Base-by-base conservation (phyloP, 1,140 invertebrate genomes). In the Brachionus rotundiformis region DNA sequence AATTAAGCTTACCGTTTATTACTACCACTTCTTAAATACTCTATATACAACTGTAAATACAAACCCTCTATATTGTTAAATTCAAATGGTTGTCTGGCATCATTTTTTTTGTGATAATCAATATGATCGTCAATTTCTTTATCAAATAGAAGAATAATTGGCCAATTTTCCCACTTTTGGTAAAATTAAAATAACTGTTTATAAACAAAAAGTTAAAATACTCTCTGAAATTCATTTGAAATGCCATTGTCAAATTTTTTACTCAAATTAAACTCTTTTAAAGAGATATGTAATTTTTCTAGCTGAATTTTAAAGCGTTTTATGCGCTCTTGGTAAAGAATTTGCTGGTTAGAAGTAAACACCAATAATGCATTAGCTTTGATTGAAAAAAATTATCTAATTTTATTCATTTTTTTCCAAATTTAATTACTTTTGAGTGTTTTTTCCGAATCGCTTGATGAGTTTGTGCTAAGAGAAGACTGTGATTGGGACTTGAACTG, bases 61-160 rank as follows among this genome's bases (percentile, higher is more conserved):
- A 68, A 1, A 6, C 36, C 31, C 1, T 8, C n/a, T 33, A 68
- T 68, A 10, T 68, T 68, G 8, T 36, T 68, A 19, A 19, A 8
- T 23, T 54, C 47, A 54, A 8, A 8, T 7, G 47, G 23, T 19
- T 25, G 19, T 23, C 31, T 68, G 1, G 16, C 13, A 39, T 36
- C 2, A 19, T 8, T 16, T 16, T 16, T 19, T 36, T 68, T 68
- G 11, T 16, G 36, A n/a, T 36, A 68, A 36, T 68, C 63, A 8
- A 68, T 33, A 19, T 36, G 8, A 7, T 68, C 33, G 10, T 73
- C 68, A 25, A 73, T 73, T 25, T 73, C 25, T 73, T 44, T 41
- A 73, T 73, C 68, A n/a, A 41, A 73, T 10, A 73, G 11, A 23
- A 73, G 44, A 73, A 73, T 44, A 0, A 73, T 25, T 44, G 68